Conservation (phyloP, 64 coral and sea anemone genomes). For the Montipora efflorescens region DNA sequence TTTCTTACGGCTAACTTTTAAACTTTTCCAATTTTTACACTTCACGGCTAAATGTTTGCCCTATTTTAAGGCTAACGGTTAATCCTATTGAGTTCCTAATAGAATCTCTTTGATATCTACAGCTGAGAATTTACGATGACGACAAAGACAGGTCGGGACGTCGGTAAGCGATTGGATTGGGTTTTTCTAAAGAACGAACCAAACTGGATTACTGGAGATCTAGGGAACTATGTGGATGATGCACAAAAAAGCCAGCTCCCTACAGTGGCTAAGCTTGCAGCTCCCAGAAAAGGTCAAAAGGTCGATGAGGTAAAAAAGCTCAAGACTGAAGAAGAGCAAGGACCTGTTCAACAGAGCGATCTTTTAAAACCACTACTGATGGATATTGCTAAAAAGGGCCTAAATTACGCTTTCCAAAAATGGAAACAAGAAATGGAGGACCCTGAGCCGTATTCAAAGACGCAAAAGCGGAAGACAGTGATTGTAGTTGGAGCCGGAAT, state of each 20-base stretch:
- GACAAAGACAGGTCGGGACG: background rate
- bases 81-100: background rate
- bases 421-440: background rate
- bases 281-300: background rate
- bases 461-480: slow-evolving; percentile 39
- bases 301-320: background rate
- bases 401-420: slow-evolving; percentile 40
- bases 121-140: slow-evolving; percentile 50
- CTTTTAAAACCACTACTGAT: slow-evolving; percentile 13
- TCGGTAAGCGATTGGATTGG: slow-evolving; percentile 26
- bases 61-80: background rate
- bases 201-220: slow-evolving; percentile 45
- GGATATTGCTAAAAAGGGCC: background rate
- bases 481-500: slow-evolving; percentile 25
- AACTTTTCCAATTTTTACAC: slow-evolving; percentile 6
- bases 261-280: background rate
- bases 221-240: slow-evolving; percentile 30
- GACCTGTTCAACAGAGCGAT: slow-evolving; percentile 40
- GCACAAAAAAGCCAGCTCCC: slow-evolving; percentile 7
- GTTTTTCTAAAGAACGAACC: slow-evolving; percentile 28
- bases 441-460: slow-evolving; percentile 20
- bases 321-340: background rate
- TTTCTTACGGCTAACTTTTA: background rate
- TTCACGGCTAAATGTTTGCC: background rate
- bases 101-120: slow-evolving; percentile 41